phyloP scores from a whole-genome alignment of 2,797 vertebrate species.

The Melanotaenia pygmaea region DNA sequence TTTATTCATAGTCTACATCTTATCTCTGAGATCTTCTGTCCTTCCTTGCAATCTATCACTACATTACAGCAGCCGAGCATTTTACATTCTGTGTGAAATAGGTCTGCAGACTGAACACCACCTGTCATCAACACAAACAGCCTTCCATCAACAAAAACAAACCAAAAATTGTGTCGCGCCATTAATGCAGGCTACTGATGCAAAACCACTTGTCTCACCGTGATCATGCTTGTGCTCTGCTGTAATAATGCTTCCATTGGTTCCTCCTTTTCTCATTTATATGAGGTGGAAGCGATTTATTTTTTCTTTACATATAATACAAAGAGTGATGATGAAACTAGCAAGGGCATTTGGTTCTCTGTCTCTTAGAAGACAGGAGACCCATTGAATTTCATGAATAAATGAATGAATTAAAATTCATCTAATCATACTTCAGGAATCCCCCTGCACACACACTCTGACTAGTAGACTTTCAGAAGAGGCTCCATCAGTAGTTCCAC shows the following conservation, averaged over 20 bases:
- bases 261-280: constrained; percentile 69
- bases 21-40: constrained; percentile 47
- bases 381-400: constrained; percentile 84
- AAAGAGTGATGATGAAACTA: constrained; percentile 80
- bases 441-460: constrained; percentile 34
- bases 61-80: constrained; percentile 46
- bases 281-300: constrained; percentile 75
- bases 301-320: constrained; percentile 81
- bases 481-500: constrained; percentile 63
- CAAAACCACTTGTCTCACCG: constrained; percentile 69
- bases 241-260: constrained; percentile 74
- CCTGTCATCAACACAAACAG: constrained; percentile 72
- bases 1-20: constrained; percentile 71
- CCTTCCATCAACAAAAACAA: constrained; percentile 69
- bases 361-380: constrained; percentile 77
- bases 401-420: constrained; percentile 86
- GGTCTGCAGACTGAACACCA: constrained; percentile 61
- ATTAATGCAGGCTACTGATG: constrained; percentile 73
- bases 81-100: constrained; percentile 64
- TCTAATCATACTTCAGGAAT: constrained; percentile 83
- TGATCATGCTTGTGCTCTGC: constrained; percentile 66
- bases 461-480: constrained; percentile 59
- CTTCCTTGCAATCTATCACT: constrained; percentile 42
- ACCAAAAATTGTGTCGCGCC: constrained; percentile 72
- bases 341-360: constrained; percentile 73